Evolutionary conservation across 2,113 vertebrate genomes (phyloP), one percentile per base, ranked within the genome.

Genomic region (Sceloporus undulatus): DNA sequence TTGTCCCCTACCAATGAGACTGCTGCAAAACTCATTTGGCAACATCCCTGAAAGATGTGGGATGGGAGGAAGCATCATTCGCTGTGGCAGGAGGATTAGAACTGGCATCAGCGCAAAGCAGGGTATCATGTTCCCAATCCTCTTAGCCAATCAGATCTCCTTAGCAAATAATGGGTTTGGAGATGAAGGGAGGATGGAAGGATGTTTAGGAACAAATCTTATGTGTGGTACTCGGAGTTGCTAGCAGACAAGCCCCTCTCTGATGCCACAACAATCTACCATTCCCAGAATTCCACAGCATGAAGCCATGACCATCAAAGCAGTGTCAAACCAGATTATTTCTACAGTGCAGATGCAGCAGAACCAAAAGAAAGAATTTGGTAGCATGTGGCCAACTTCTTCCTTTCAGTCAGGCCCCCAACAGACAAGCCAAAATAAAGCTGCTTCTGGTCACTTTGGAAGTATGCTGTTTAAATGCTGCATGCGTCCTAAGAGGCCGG

Each of bases 161-260:
- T 89, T 84, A 83, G 75, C 87, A 90, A 90, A 87, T 82, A 78
- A 73, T 70, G 81, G 70, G 87, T 81, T 92, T 90, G 84, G 86
- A 89, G 52, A 71, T 70, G 87, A 88, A 81, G 62, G 83, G 81
- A 73, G 19, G 16, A 4, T 90, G 75, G 75, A 77, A 79, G 75
- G 83, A 93, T 65, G 88, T 81, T 76, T 87, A 93, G 90, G 91
- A 93, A 29, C 75, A 83, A 85, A 25, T 86, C 91, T 90, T 91
- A 84, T 87, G 38, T 81, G 85, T 85, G 73, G 89, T 82, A 82
- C 78, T 87, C 34, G 1, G 70, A 68, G 56, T 86, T 91, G 77
- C 88, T 82, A 16, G 48, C 29, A 77, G 4, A 40, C 40, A 52
- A 59, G 10, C 56, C 2, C 10, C 4, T 18, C 59, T 62, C 48